Base-by-base conservation (phyloP, 2,888 invertebrate species). In the Calephelis perditalis region DNA sequence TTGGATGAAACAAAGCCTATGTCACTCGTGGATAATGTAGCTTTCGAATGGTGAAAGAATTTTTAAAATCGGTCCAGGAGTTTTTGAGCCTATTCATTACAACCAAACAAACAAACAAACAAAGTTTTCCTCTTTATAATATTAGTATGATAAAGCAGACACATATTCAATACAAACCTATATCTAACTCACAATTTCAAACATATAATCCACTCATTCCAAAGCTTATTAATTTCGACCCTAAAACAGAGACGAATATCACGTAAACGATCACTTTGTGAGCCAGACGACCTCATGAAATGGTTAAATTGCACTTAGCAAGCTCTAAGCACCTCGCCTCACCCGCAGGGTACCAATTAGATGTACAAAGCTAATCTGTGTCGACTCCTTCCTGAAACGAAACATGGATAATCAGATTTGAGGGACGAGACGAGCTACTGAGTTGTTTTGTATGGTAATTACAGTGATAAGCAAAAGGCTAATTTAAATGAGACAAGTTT, bases 351-450 rank as follows among this genome's bases (percentile, higher is more conserved):
- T 61, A 58, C 49, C 62, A 62, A 71, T 73, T 74, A 73, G 60
- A 58, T 35, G 43, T 63, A 67, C 72, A 72, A 73, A 72, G 73
- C 69, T 65, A 66, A 68, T 73, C 69, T 71, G 72, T 71, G 69
- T 63, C 72, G 68, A 59, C 70, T 69, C 70, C 71, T 72, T 73
- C 73, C 74, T 72, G 73, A 64, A 64, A 67, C 66, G 64, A 68
- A 70, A 71, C 69, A 65, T 67, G 47, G 65, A 64, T 72, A 73
- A 73, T 64, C 61, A 52, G 49, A 70, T 72, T 73, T 70, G 67
- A 64, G 65, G 49, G 49, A 49, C 26, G 15, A 49, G 26, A 9
- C 26, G 26, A 5, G 49, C 49, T 49, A 49, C 49, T 26, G 49
- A 49, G 15, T 47, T 47, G 15, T 47, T 47, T 47, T 47, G 26